Evolutionary conservation across 1,140 invertebrate genomes (phyloP), one percentile per base, ranked within the genome.

Genomic region (Schmidtea mediterranea): DNA sequence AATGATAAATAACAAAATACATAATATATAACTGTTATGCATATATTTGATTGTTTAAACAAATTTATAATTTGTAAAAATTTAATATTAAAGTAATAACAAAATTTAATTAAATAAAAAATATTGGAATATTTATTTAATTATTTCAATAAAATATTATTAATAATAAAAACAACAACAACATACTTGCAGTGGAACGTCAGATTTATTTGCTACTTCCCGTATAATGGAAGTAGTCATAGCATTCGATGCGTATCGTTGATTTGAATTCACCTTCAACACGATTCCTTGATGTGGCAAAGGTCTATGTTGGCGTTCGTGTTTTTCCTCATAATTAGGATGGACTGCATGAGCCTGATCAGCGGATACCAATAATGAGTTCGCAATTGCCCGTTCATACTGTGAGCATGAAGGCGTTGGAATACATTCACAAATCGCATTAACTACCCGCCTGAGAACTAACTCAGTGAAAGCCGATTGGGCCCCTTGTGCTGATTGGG

Each of bases 331-430:
- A 52, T 68, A 70, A 49, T 70, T 70, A 2, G 69, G 69, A 56
- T 71, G 67, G 3, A 62, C 46, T n/a, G 61, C 68, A 54, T 71
- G 69, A 16, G 68, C 69, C 52, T 68, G 65, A 53, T 70, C 69
- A 39, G 68, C 69, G 51, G 64, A 66, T 49, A 68, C 53, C 48
- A 57, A 45, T 16, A 58, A 62, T 2, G 68, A 70, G 41, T 64
- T 60, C 6, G 56, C 58, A n/a, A 67, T 63, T 36, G 62, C 53
- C 45, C 59, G 58, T 49, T 65, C 65, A 58, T 66, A 69, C 3
- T 41, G 18, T 6, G 62, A 59, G n/a, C 54, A 57, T 15, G 48
- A 49, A 16, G 23, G 37, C 12, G 18, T 43, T 32, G 3, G 2
- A 48, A 21, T 5, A 24, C 21, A 9, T 1, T 52, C 52, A 21